Base-by-base conservation (phyloP, 2,113 vertebrate species). In the Cnemophilus loriae region DNA sequence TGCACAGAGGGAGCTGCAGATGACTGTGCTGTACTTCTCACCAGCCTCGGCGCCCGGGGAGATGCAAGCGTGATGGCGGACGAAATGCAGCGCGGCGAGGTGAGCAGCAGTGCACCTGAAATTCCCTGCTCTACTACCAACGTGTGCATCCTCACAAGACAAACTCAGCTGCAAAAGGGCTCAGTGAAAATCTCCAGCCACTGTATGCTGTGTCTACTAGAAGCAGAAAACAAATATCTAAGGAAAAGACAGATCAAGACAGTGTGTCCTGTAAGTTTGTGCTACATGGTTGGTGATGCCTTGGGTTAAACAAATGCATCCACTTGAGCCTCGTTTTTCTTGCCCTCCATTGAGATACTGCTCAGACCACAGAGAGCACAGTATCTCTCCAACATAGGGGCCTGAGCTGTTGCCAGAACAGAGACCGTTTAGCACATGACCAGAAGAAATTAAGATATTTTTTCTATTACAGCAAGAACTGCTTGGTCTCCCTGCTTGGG, bases 61-160 rank as follows among this genome's bases (percentile, higher is more conserved):
- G n/a, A 39, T 3, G 11, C 0, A 33, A 82, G 57, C 3, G 64
- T 10, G 37, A 26, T 0, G 0, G 44, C 0, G 2, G 73, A 57
- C 55, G 49, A 78, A 73, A 71, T 10, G 32, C 67, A 32, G 49
- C 3, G 0, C 0, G 2, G n/a, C 7, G 6, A 69, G 44, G n/a
- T 4, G 47, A 82, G 47, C 41, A 73, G 60, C 82, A 59, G 16
- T 3, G 15, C 52, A 59, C 57, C 57, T 37, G 23, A 32, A 89
- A 65, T 26, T 61, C 74, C 69, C 80, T 42, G 18, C 11, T 10
- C 26, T 52, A 0, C 30, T n/a, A 9, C 13, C 13, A 53, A 35
- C 4, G 1, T 2, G 30, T 24, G 67, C 26, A 46, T 55, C 53
- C n/a, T 53, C 73, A 81, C 32, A 69, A 80, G 59, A 71, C 41